Base-by-base conservation (phyloP, 2,888 invertebrate genomes). In the Rambutsinella grinnellia region DNA sequence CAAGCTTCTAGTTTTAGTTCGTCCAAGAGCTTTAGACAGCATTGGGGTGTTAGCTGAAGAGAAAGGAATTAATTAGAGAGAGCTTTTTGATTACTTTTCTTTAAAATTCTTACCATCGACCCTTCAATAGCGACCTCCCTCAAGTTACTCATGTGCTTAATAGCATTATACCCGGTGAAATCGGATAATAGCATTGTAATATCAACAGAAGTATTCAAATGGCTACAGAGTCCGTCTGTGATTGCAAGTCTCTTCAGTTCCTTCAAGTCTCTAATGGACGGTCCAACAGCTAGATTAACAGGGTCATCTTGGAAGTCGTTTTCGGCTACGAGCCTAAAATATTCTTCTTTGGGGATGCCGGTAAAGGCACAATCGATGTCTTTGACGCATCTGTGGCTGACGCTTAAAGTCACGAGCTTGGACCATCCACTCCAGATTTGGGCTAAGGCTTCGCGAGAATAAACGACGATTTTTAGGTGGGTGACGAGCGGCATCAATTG, bases 201-300 rank as follows among this genome's bases (percentile, higher is more conserved):
- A 28, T 71, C 71, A 0, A 71, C 63, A 6, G 51, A 26, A 15
- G 69, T 69, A 3, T 28, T 61, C 21, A 69, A 19, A n/a, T 71
- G 71, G 2, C 63, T 63, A n/a, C 71, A 71, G 5, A 71, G 28
- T n/a, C 71, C 71, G 24, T 71, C 63, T 63, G 57, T 71, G n/a
- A 71, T 49, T n/a, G n/a, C n/a, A n/a, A n/a, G n/a, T n/a, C n/a
- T n/a, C n/a, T 23, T 28, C n/a, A 44, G 15, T 27, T 23, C 21
- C 63, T 63, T 62, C 36, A 71, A 57, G 24, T 71, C 71, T 21
- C 71, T 36, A 3, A 71, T 51, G 1, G 71, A 71, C 10, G 71
- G 71, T 15, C 49, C 71, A n/a, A 63, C 63, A 8, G 63, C 23
- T 15, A 71, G 36, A 13, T 23, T 6, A 10, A 57, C 44, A 3